Base-by-base conservation (phyloP, 1,140 invertebrate species). In the Drosophila jambulina region DNA sequence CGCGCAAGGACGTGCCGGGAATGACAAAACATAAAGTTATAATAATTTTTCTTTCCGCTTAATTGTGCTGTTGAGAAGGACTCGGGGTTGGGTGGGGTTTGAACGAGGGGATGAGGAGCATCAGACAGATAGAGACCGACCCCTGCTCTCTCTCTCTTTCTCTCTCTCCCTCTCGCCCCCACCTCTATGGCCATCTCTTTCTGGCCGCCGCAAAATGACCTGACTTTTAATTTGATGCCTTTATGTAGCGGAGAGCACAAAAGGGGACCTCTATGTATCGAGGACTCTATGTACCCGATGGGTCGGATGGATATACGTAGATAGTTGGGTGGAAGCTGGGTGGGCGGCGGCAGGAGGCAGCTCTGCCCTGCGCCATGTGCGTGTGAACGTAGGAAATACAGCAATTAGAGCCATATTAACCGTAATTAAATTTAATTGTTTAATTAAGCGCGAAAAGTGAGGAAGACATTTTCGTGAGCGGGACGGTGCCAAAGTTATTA, bases 401-500 rank as follows among this genome's bases (percentile, higher is more conserved):
- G 91, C 91, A 92, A 92, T 92, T 92, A 92, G 87, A 92, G 85
- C 87, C 86, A 92, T 92, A 92, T 92, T 92, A 92, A 92, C 91
- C 87, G 91, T 92, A 92, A 92, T 92, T 92, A 92, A 92, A 92
- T 92, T 92, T 92, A 92, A 92, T 92, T 92, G 91, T 92, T 92
- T 92, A 92, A 92, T 92, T 92, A 92, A 92, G 91, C 91, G 91
- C 87, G 80, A 86, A 91, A 91, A 87, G 83, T 90, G 85, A 90
- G 85, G 78, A 90, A 90, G 78, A 88, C 86, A 90, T 90, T 90
- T 88, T 90, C 53, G 84, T 88, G 85, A 65, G 19, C 21, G 45
- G 25, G 60, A 49, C 19, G 23, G 63, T 34, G 63, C 38, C 54
- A 45, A 43, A 58, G 38, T 53, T 74, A 74, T 78, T 78, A 78